Conservation (phyloP, 2,113 vertebrate genomes). For the Dolichallabes microphthalmus region DNA sequence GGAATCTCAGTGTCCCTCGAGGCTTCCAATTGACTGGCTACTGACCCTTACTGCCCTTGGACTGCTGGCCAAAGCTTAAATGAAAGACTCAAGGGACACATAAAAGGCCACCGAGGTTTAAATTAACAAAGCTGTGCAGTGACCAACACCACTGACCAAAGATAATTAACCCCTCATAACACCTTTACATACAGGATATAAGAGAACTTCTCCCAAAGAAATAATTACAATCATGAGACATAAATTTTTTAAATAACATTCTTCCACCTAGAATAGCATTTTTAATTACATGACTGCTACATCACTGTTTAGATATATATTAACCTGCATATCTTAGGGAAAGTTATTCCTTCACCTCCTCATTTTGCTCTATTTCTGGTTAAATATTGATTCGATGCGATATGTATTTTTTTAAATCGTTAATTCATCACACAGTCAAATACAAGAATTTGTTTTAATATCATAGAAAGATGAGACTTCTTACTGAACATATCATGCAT, state of each 20-base stretch:
- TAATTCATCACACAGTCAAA: neutral
- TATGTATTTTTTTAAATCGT: neutral
- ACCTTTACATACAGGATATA: neutral
- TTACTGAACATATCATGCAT: neutral
- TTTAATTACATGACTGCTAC: neutral
- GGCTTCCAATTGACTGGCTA: slow-evolving; percentile 57
- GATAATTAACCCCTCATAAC: slow-evolving; percentile 17
- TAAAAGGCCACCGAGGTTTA: slow-evolving; percentile 39
- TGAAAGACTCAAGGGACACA: slow-evolving; percentile 54
- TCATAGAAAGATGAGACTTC: neutral
- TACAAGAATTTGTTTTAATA: neutral
- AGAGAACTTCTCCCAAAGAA: neutral
- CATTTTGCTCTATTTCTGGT: neutral
- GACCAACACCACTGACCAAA: slow-evolving; percentile 32
- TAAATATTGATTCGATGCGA: neutral
- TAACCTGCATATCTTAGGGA: neutral
- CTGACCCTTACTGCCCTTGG: slow-evolving; percentile 60
- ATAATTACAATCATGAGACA: neutral
- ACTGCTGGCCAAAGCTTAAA: slow-evolving; percentile 53
- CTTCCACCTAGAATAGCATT: neutral
- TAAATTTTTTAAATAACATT: neutral
- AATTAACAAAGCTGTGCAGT: slow-evolving; percentile 14
- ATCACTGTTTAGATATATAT: neutral
- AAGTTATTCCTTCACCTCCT: neutral
- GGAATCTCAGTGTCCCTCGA: slow-evolving; percentile 52